Conservation (phyloP, 2,797 vertebrate species). For the Pristis pectinata region DNA sequence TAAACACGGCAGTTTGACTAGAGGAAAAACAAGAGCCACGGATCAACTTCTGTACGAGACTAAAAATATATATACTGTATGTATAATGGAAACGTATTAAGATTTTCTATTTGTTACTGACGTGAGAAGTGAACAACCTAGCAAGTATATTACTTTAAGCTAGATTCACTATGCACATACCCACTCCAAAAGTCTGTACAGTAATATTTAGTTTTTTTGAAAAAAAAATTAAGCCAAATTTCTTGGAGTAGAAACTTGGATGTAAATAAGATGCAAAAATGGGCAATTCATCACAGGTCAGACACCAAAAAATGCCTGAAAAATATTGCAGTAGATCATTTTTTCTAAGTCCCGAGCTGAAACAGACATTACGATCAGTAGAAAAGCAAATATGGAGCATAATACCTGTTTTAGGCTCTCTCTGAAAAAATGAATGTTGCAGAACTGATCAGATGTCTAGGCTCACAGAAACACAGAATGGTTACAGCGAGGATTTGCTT, state of each 20-base stretch:
- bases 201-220: not conserved
- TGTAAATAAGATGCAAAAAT: not conserved
- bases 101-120: not conserved
- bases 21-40: conserved; percentile 43
- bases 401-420: not conserved
- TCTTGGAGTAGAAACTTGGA: not conserved
- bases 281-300: not conserved
- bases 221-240: not conserved
- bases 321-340: not conserved
- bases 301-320: not conserved
- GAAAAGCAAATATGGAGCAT: not conserved
- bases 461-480: not conserved
- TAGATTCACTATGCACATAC: not conserved
- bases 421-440: not conserved
- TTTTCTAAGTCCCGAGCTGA: not conserved
- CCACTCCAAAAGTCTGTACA: not conserved
- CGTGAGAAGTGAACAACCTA: not conserved
- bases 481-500: too few relatives aligned
- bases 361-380: not conserved
- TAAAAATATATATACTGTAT: not conserved
- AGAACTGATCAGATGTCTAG: not conserved
- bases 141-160: not conserved
- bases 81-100: not conserved
- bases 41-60: not conserved
- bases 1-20: conserved; percentile 84